Evolutionary conservation across 2,797 vertebrate species (phyloP).

Genomic region (Miichthys miiuy): DNA sequence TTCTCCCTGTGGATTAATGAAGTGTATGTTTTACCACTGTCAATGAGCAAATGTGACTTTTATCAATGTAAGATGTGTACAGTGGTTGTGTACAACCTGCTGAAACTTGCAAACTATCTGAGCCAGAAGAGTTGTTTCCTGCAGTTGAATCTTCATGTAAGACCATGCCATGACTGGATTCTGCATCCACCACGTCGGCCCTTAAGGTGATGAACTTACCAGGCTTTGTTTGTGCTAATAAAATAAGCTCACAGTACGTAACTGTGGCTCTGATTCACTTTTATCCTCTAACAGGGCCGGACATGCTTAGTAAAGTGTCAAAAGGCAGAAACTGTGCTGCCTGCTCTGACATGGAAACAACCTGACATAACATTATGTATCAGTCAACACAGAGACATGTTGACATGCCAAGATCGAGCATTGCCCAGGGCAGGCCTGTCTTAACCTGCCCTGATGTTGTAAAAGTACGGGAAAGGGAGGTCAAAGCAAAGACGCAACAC

Average conservation of each 20-base stretch:
- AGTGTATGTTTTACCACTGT: not conserved
- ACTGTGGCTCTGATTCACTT: not conserved
- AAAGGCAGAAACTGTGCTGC: not conserved
- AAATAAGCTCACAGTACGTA: not conserved
- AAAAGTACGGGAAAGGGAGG: constrained; percentile 4
- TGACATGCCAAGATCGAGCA: not conserved
- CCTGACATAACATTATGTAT: not conserved
- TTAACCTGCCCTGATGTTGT: not conserved
- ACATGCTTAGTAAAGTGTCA: not conserved
- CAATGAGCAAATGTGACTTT: not conserved
- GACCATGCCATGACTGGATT: not conserved
- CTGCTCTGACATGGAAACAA: constrained; percentile 16
- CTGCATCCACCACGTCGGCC: not conserved
- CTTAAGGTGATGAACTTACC: not conserved
- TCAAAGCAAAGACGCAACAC: not conserved
- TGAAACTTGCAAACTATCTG: not conserved
- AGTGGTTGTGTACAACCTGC: too few species aligned
- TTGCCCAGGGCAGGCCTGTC: not conserved
- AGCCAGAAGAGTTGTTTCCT: not conserved
- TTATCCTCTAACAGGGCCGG: not conserved
- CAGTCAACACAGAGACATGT: not conserved
- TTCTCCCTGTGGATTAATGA: constrained; percentile 21
- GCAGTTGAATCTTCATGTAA: not conserved
- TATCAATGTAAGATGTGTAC: not conserved
- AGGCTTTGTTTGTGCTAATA: not conserved